phyloP scores from a whole-genome alignment of 2,113 vertebrate genomes.

The Emydura subglobosa region DNA sequence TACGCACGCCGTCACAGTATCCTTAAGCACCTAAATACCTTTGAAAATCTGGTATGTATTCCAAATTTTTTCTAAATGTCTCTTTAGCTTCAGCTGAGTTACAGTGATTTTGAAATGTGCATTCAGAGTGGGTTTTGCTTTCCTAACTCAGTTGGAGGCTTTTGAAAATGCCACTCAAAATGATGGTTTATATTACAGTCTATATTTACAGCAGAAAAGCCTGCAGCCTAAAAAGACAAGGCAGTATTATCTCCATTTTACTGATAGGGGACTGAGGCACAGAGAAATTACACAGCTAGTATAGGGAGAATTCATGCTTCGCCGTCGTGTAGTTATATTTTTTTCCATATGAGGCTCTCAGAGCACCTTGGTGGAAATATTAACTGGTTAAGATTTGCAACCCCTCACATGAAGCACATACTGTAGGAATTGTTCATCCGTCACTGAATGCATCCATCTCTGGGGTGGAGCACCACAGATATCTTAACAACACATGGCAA shows the following conservation, averaged over 20 bases:
- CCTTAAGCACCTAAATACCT: accelerated
- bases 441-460: accelerated
- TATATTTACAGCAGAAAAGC: background rate
- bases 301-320: accelerated
- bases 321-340: background rate
- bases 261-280: background rate
- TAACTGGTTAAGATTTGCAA: background rate
- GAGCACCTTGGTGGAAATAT: background rate
- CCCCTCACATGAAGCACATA: accelerated
- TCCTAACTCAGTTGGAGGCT: background rate
- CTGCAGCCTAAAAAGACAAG: background rate
- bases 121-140: accelerated
- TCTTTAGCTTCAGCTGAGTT: background rate
- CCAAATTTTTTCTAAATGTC: background rate
- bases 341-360: background rate
- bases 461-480: accelerated
- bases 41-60: background rate
- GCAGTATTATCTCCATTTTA: background rate
- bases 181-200: too few relatives aligned
- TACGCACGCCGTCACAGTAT: too few relatives aligned
- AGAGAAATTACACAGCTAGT: accelerated
- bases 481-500: accelerated
- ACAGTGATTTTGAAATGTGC: background rate
- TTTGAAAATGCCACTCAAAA: background rate
- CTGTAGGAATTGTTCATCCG: background rate